phyloP scores from a whole-genome alignment of 1,140 invertebrate genomes.

The Bicyclus anynana region DNA sequence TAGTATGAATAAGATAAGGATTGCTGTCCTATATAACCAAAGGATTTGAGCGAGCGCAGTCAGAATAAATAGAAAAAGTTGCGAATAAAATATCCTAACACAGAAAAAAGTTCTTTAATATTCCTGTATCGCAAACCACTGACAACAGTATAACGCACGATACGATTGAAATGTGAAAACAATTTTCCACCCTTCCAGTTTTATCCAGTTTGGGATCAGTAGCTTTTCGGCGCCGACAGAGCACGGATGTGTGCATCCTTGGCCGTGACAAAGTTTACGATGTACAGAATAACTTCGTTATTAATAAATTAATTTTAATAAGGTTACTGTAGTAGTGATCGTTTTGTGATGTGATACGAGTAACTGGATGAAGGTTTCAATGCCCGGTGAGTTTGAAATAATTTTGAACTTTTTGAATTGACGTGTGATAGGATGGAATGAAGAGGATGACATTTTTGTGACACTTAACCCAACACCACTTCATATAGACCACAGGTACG shows the following conservation, averaged over 20 bases:
- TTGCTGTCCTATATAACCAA: no score
- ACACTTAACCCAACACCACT: no score
- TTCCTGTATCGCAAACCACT: neutral
- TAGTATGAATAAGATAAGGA: no score
- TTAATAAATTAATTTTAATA: neutral
- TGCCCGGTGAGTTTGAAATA: conserved; percentile 30
- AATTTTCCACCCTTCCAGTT: conserved; percentile 1
- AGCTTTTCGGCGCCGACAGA: neutral
- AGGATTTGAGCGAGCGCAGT: no score
- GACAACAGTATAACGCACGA: neutral
- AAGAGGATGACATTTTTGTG: no score
- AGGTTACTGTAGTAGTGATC: neutral
- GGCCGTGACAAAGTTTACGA: neutral
- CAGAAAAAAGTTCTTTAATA: no score
- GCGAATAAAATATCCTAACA: no score
- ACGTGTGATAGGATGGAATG: no score
- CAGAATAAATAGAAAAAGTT: no score
- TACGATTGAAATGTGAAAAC: neutral
- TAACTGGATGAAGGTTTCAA: conserved; percentile 29
- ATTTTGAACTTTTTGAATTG: no score
- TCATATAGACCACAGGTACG: no score
- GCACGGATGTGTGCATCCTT: neutral
- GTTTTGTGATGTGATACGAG: conserved; percentile 19
- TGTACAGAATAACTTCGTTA: neutral
- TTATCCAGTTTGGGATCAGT: neutral